phyloP scores from a whole-genome alignment of 2,888 invertebrate species.

The Epistrophe eligans region DNA sequence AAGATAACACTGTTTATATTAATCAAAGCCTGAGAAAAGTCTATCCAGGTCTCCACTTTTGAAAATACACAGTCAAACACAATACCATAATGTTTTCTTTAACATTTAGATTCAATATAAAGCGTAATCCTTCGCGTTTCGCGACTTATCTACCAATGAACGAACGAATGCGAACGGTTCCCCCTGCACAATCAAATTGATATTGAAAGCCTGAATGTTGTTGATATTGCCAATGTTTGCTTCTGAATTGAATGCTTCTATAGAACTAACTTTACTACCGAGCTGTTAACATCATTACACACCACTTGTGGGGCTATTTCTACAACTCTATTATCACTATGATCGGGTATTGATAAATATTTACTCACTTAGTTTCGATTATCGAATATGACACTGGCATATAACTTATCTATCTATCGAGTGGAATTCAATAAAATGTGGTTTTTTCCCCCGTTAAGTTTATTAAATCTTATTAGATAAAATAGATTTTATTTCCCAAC shows the following conservation, averaged over 20 bases:
- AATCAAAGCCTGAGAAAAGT: constrained; percentile 67
- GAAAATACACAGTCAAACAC: constrained; percentile 3
- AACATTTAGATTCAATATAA: neutral
- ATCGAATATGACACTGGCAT: constrained; percentile 45
- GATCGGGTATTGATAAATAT: constrained; percentile 71
- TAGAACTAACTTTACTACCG: constrained; percentile 48
- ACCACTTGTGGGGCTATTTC: constrained; percentile 52
- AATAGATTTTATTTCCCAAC: constrained; percentile 1
- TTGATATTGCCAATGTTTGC: constrained; percentile 48
- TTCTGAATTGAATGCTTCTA: constrained; percentile 33
- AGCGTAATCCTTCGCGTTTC: constrained; percentile 14
- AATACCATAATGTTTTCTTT: neutral
- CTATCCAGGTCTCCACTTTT: constrained; percentile 44
- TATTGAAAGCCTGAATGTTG: constrained; percentile 25
- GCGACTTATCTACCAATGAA: constrained; percentile 1
- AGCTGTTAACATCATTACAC: constrained; percentile 37
- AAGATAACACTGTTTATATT: constrained; percentile 70
- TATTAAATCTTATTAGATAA: constrained; percentile 51
- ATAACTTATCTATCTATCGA: constrained; percentile 31
- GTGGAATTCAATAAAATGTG: constrained; percentile 33
- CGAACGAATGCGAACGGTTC: too few relatives aligned
- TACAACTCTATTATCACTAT: constrained; percentile 55
- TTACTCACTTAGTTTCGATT: constrained; percentile 49
- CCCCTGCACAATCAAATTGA: neutral
- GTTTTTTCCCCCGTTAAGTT: constrained; percentile 11